Percentiles rank a stretch among this genome's conserved stretches.
These are phyloP conservation scores for Morpho achilles DNA, from an alignment of 2,888 invertebrate species.

Conservation along the genomic window DNA sequence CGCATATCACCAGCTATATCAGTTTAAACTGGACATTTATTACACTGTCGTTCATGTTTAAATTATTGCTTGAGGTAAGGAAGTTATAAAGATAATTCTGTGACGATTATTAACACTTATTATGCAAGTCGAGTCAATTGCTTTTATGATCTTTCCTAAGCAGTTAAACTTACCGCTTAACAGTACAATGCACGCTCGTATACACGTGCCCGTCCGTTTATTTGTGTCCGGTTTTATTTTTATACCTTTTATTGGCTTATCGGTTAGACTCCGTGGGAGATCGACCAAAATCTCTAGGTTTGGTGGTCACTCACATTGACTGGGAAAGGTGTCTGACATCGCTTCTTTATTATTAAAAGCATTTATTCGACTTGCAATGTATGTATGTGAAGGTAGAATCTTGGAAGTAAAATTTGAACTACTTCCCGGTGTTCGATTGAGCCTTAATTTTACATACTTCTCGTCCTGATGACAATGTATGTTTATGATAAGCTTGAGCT, in stretches of 20 bases:
- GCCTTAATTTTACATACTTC: too few species aligned
- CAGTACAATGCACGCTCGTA: constrained; percentile 19
- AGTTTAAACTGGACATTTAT: too few species aligned
- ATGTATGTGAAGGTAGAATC: too few species aligned
- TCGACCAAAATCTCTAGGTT: constrained; percentile 29
- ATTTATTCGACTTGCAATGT: too few species aligned
- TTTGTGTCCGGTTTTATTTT: constrained; percentile 42
- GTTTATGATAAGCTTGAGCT: too few species aligned
- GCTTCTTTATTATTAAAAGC: too few species aligned
- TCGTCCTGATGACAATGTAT: too few species aligned
- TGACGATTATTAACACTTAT: constrained; percentile 30
- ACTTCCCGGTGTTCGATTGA: too few species aligned
- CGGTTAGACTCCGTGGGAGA: constrained; percentile 59
- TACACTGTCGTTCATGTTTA: too few species aligned
- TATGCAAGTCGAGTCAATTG: constrained; percentile 30
- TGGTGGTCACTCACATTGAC: not conserved
- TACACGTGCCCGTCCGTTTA: constrained; percentile 38
- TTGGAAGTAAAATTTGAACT: too few species aligned
- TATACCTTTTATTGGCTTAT: constrained; percentile 48
- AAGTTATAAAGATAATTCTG: not conserved
- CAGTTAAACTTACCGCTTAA: constrained; percentile 10
- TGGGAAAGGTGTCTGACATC: not conserved
- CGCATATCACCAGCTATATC: too few species aligned
- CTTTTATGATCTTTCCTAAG: constrained; percentile 28
- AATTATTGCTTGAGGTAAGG: too few species aligned